These are phyloP conservation scores for Ashinkailepas kermadecensis DNA, from an alignment of 2,888 invertebrate genomes.

Conservation along the genomic window DNA sequence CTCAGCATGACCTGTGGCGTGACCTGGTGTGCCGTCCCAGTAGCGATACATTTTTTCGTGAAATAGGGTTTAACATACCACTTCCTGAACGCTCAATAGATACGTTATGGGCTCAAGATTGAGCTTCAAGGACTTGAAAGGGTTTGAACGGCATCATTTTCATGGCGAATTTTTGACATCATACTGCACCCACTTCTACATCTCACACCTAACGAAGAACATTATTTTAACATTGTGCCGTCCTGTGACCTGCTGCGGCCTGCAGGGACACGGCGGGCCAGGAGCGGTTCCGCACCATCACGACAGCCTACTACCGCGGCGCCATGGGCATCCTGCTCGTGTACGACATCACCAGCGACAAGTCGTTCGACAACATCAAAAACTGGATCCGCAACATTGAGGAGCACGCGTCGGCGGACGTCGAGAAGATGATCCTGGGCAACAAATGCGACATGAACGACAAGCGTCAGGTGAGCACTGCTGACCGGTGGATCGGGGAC, in stretches of 20 bases:
- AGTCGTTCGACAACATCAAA: constrained; percentile 97
- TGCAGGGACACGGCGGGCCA: constrained; percentile 97
- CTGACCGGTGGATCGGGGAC: neutral
- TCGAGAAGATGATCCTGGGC: constrained; percentile 97
- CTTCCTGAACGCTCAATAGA: too few relatives aligned
- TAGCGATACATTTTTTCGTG: too few relatives aligned
- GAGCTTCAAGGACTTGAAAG: too few relatives aligned
- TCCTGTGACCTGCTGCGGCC: neutral
- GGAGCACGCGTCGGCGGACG: constrained; percentile 97
- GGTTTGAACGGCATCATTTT: too few relatives aligned
- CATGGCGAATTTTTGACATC: too few relatives aligned
- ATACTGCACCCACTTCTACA: too few relatives aligned
- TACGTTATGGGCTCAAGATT: too few relatives aligned
- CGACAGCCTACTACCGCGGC: constrained; percentile 98
- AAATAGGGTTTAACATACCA: too few relatives aligned
- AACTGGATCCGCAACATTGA: constrained; percentile 99
- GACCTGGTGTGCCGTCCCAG: too few relatives aligned
- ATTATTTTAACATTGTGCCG: too few relatives aligned
- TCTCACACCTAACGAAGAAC: too few relatives aligned
- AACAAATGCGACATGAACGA: constrained; percentile 98
- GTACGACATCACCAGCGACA: constrained; percentile 98
- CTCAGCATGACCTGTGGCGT: too few relatives aligned
- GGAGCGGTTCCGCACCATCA: constrained; percentile 96
- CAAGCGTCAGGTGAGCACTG: constrained; percentile 65
- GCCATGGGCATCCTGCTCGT: constrained; percentile 99